phyloP scores from a whole-genome alignment of 2,113 vertebrate genomes.

The Panurus biarmicus region DNA sequence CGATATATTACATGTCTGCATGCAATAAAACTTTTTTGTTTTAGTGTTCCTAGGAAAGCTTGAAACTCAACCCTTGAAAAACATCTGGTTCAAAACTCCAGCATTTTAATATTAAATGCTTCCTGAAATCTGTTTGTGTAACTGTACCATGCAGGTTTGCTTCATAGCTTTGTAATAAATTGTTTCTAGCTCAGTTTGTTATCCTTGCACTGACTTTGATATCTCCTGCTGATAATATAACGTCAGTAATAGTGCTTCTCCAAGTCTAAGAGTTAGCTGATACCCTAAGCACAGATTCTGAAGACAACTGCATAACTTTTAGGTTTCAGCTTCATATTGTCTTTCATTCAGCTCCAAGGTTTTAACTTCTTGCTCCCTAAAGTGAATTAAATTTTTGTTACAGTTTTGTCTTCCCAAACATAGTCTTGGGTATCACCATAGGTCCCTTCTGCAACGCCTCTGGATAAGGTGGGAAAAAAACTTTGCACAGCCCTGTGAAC shows the following conservation, averaged over 20 bases:
- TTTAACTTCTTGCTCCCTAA: background rate
- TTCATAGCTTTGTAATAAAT: constrained; percentile 16
- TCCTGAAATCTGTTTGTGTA: constrained; percentile 45
- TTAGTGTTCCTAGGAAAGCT: constrained; percentile 33
- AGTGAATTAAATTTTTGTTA: background rate
- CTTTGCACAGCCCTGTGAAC: background rate
- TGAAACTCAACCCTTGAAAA: constrained; percentile 42
- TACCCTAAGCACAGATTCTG: background rate
- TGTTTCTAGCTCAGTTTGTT: constrained; percentile 30
- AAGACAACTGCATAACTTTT: background rate
- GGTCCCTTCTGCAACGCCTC: background rate
- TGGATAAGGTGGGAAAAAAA: background rate
- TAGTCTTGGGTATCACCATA: background rate
- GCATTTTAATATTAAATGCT: constrained; percentile 56
- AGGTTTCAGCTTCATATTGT: background rate
- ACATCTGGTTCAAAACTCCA: constrained; percentile 39
- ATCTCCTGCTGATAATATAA: constrained; percentile 29
- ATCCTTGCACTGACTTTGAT: constrained; percentile 18
- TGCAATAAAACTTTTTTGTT: constrained; percentile 42
- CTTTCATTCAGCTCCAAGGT: background rate
- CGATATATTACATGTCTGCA: constrained; percentile 7
- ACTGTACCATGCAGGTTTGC: background rate
- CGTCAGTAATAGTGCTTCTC: background rate
- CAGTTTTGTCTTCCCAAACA: background rate
- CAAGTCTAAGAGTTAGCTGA: constrained; percentile 3